These are phyloP conservation scores for Talpa occidentalis DNA, from an alignment of 2,113 vertebrate genomes.

Conservation along the genomic window DNA sequence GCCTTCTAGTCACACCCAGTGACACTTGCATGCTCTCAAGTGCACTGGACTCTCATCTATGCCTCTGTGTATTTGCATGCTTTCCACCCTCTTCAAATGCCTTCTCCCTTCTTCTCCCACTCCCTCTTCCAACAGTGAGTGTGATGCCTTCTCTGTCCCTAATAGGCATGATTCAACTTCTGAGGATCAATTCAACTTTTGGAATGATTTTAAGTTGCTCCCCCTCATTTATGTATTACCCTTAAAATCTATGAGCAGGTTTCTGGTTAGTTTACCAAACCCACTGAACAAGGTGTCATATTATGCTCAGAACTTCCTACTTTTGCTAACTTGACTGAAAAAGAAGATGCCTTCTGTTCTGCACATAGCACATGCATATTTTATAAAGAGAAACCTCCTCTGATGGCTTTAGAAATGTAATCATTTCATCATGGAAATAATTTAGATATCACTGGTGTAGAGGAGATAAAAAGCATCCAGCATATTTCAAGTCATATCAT, in stretches of 20 bases:
- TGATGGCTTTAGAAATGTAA: not conserved
- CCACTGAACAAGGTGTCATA: not conserved
- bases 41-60: not conserved
- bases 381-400: conserved; percentile 16
- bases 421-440: not conserved
- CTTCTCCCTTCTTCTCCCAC: not conserved
- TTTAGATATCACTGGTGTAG: not conserved
- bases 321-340: not conserved
- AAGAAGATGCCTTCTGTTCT: conserved; percentile 13
- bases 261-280: not conserved
- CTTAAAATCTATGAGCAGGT: not conserved
- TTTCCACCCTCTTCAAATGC: not conserved
- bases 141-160: not conserved
- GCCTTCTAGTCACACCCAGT: not conserved
- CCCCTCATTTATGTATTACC: not conserved
- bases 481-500: not conserved
- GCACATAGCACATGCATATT: not conserved
- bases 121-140: not conserved
- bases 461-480: not conserved
- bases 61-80: not conserved
- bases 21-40: not conserved
- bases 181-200: not conserved
- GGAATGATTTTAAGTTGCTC: not conserved
- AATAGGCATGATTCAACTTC: not conserved
- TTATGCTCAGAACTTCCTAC: not conserved